Evolutionary conservation across 2,797 vertebrate species (phyloP).

Genomic region (Sitta carolinensis): DNA sequence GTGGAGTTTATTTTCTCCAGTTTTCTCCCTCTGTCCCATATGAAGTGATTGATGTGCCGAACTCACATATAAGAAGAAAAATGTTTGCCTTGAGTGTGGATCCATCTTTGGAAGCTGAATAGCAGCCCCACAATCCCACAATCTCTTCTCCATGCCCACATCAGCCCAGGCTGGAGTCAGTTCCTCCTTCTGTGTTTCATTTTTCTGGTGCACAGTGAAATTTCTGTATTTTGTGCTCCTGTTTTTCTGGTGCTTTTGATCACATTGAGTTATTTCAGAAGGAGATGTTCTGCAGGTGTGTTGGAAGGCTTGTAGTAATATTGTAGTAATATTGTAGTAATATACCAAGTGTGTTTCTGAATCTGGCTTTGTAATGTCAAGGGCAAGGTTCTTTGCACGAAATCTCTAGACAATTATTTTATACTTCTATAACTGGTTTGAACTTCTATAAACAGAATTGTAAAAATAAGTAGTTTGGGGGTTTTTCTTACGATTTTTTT

Average conservation of each 20-base stretch:
- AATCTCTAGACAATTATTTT: not conserved
- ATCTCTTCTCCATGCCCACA: not conserved
- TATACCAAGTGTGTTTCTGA: not conserved
- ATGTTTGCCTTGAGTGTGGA: not conserved
- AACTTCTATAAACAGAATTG: not conserved
- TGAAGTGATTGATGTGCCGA: not conserved
- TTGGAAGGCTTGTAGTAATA: not conserved
- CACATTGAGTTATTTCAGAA: not conserved
- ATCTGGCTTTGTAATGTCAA: not conserved
- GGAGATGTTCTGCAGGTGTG: not conserved
- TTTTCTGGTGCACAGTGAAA: not conserved
- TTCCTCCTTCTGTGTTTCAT: not conserved
- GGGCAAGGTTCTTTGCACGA: not conserved
- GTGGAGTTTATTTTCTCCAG: not conserved
- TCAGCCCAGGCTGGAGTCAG: not conserved
- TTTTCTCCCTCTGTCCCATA: not conserved
- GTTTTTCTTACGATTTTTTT: not conserved
- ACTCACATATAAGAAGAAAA: not conserved
- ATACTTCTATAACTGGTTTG: not conserved
- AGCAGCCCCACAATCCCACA: not conserved
- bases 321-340: not conserved
- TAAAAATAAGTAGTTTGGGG: fast-evolving
- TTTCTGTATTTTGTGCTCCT: not conserved
- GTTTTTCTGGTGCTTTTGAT: not conserved
- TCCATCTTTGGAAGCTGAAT: not conserved